Conservation (phyloP, 1,140 invertebrate genomes). For the Nebria ingens region DNA sequence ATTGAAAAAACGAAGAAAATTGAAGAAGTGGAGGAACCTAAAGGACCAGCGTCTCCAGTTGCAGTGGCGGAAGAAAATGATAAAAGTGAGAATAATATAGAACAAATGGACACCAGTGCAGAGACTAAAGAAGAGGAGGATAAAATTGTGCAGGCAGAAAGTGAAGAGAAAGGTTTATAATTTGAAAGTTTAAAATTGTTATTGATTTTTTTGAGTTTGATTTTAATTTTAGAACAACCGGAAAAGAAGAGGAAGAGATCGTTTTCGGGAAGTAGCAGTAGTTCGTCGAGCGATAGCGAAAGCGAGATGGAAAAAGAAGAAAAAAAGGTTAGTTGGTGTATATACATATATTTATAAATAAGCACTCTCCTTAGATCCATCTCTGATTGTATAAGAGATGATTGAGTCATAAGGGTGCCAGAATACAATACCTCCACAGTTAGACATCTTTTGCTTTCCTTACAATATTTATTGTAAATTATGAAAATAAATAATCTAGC, state of each 20-base stretch:
- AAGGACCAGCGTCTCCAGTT: slow-evolving; percentile 16
- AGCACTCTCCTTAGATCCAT: too few species aligned
- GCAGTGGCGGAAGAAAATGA: slow-evolving; percentile 25
- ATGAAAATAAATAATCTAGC: too few species aligned
- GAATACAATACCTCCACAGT: too few species aligned
- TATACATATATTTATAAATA: too few species aligned
- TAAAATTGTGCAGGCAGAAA: slow-evolving; percentile 9
- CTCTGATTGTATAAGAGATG: too few species aligned
- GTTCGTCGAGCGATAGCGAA: slow-evolving; percentile 31
- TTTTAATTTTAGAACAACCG: slow-evolving; percentile 10
- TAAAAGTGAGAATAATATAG: slow-evolving; percentile 18
- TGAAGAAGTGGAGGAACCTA: slow-evolving; percentile 23
- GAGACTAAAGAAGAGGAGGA: slow-evolving; percentile 18
- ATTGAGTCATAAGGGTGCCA: too few species aligned
- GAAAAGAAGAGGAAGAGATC: slow-evolving; percentile 32
- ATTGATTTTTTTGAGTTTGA: slow-evolving; percentile 9
- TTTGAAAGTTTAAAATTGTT: slow-evolving; percentile 1
- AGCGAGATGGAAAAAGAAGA: slow-evolving; percentile 30
- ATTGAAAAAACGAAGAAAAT: slow-evolving; percentile 20
- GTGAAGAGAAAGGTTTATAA: slow-evolving; percentile 12
- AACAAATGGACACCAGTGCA: slow-evolving; percentile 9
- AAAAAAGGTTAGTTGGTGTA: too few species aligned
- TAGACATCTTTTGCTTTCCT: too few species aligned
- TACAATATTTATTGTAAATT: too few species aligned
- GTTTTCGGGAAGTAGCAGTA: slow-evolving; percentile 31